These are phyloP conservation scores for Ruditapes philippinarum DNA, from an alignment of 1,140 invertebrate genomes.

Conservation along the genomic window DNA sequence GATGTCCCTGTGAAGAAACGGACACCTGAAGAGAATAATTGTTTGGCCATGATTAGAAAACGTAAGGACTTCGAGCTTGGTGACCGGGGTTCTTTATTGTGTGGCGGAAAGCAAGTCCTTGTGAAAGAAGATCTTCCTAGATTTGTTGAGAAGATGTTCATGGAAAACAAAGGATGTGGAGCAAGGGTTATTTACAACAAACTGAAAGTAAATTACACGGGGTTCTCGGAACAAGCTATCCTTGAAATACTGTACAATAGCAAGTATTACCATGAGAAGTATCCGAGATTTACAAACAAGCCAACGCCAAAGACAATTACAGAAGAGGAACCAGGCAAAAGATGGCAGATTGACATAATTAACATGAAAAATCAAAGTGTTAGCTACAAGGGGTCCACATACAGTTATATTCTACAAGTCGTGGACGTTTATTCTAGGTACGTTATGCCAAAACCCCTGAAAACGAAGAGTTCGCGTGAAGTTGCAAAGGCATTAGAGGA, in stretches of 20 bases:
- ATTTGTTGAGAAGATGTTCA: neutral
- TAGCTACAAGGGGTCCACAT: neutral
- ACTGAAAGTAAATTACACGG: conserved; percentile 6
- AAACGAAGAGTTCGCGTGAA: neutral
- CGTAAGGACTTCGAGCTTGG: neutral
- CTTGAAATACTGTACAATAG: neutral
- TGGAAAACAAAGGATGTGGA: neutral
- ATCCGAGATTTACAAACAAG: neutral
- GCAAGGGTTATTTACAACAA: conserved; percentile 3
- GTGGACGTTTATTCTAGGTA: conserved; percentile 50
- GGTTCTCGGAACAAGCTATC: neutral
- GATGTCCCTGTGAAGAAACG: neutral
- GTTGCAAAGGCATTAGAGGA: conserved; percentile 20
- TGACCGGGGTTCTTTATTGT: neutral
- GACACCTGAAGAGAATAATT: neutral
- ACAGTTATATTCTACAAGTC: conserved; percentile 34
- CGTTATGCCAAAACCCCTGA: conserved; percentile 25
- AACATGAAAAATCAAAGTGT: neutral
- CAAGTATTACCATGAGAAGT: conserved; percentile 12
- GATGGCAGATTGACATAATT: conserved; percentile 36
- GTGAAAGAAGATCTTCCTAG: neutral
- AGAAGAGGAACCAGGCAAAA: neutral
- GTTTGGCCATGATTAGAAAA: neutral
- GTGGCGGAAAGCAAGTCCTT: neutral
- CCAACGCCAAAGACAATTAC: neutral